Base-by-base conservation (phyloP, 2,888 invertebrate genomes). In the Drosophila pseudotalamancana region DNA sequence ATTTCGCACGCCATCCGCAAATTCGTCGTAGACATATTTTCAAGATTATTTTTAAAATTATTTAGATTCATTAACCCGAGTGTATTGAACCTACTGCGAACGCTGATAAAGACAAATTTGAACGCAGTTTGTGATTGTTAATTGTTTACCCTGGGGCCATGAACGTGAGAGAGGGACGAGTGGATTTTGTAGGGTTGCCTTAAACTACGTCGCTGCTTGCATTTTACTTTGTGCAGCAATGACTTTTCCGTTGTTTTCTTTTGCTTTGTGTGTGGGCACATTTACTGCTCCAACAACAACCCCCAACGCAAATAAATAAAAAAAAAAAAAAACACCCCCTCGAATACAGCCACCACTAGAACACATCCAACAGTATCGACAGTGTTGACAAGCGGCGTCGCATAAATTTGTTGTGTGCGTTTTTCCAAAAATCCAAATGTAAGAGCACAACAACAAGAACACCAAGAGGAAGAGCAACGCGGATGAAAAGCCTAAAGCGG, bases 121-220 rank as follows among this genome's bases (percentile, higher is more conserved):
- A 88, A 66, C 88, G 87, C 84, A 83, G 66, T 88, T 88, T 60
- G 32, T 64, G 64, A 18, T 40, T 77, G 55, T 70, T 79, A 70
- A 78, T 71, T 78, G 71, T 25, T 45, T 21, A 35, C 23, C 16
- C 25, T 6, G 6, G 6, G 18, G 12, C n/a, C n/a, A n/a, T n/a
- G n/a, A n/a, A n/a, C n/a, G n/a, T n/a, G 25, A 9, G 14, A 4
- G 19, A 6, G 0, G 6, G 19, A 11, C 4, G 6, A 4, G n/a
- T 29, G 2, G 25, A 16, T 43, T 23, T 34, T 53, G 6, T 57
- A 16, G 64, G 40, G 21, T 34, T 49, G 32, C 40, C 56, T 49
- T 56, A 23, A 55, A 66, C 63, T 79, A 42, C 74, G 70, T 61
- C 64, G 61, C 77, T 61, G 40, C 50, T 48, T 59, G 64, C 55